Conservation (phyloP, 2,888 invertebrate genomes). For the Melanotus villosus region DNA sequence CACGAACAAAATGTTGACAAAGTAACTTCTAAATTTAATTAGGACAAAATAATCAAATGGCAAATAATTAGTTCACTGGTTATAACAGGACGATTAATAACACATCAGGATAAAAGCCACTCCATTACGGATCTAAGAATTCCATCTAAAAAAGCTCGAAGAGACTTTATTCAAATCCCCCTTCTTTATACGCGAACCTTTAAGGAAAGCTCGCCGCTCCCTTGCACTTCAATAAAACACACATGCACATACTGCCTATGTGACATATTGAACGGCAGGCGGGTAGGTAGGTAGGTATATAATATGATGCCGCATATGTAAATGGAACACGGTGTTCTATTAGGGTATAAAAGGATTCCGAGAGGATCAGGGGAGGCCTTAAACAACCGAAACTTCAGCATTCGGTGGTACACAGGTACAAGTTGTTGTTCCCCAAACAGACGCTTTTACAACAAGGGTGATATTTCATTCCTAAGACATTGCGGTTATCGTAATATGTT, state of each 20-base stretch:
- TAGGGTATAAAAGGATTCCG: constrained; percentile 3
- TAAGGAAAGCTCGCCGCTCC: neutral
- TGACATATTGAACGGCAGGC: constrained; percentile 11
- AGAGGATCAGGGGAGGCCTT: neutral
- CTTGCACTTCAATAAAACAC: constrained; percentile 19
- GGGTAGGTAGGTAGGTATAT: too few species aligned
- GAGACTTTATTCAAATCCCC: neutral
- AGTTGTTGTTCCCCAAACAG: too few species aligned
- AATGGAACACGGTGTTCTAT: constrained; percentile 9
- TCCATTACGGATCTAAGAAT: too few species aligned
- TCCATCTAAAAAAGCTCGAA: too few species aligned
- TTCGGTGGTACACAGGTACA: neutral
- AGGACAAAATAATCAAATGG: too few species aligned
- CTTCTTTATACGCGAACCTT: neutral
- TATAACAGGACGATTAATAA: too few species aligned
- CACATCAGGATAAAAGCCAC: too few species aligned
- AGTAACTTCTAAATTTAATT: too few species aligned
- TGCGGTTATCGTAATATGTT: neutral
- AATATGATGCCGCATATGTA: constrained; percentile 8
- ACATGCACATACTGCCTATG: neutral
- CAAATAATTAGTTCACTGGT: too few species aligned
- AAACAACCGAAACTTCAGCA: neutral
- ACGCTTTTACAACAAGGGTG: neutral
- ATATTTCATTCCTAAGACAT: neutral
- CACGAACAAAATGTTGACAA: too few species aligned